Evolutionary conservation across 35 echinoderm and acorn worm genomes (phyloP), one percentile per base, ranked within the genome.

Genomic region (Acanthaster planci): DNA sequence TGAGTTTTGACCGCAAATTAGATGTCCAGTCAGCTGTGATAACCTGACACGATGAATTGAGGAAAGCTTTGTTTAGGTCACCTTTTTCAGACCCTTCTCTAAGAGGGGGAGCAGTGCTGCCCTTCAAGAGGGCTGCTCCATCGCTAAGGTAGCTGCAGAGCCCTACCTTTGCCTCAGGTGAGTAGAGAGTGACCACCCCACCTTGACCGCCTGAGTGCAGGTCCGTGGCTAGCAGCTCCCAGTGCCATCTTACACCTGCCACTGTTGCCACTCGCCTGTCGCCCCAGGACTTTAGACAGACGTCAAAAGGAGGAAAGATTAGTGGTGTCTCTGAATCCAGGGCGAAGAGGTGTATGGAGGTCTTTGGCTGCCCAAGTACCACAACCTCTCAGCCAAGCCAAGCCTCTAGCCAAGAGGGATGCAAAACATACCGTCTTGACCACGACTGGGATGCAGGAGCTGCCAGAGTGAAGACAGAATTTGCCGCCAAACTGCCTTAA

Each of bases 11-110:
- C 78, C 78, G 47, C 78, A 19, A n/a, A 42, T 8, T 80, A 80
- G 78, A 80, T 77, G 75, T 77, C 75, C 75, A 77, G 75, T 77
- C 75, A 77, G 75, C 1, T 77, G 75, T n/a, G 0, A 39, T 80
- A 50, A 2, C 1, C 78, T 80, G 78, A 80, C 78, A 80, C 7
- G 78, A 1, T 38, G 3, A 56, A 56, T 15, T 56, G 54, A 56
- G 54, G 54, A 15, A 56, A 56, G 54, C 54, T 2, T 56, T 56
- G 16, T 56, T 56, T 56, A 56, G 54, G 54, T 56, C 54, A 56
- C 54, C 54, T 56, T 54, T 54, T 9, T 19, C 19, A 54, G 52
- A 54, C 68, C 68, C 68, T 76, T 76, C 22, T 26, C 8, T 8
- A 76, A 12, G n/a, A 30, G 75, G 75, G 14, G 75, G 1, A 77